Evolutionary conservation across 1,140 invertebrate genomes (phyloP), one percentile per base, ranked within the genome.

Genomic region (Zaprionus taronus): DNA sequence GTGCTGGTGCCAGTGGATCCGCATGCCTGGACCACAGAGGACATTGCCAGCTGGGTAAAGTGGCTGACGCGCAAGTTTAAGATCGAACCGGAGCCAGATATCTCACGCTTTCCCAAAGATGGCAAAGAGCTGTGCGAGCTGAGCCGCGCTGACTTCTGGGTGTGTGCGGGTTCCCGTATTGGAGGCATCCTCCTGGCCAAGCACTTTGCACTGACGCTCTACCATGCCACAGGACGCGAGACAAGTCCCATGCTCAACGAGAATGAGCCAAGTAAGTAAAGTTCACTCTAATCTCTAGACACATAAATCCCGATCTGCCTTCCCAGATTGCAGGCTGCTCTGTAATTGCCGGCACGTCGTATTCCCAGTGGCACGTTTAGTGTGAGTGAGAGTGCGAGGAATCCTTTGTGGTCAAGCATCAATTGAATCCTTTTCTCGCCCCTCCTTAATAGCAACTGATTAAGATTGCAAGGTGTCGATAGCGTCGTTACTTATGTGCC

Each of bases 1-100:
- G 81, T 92, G 31, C 53, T 81, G 47, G 84, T 92, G 61, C 91
- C 91, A 2, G 78, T 92, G 94, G 95, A 96, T 94, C 95, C 95
- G 24, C 93, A 93, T 28, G 94, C 94, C 80, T 96, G 96, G 95
- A 94, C 93, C 41, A 79, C 92, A 2, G 92, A 91, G 26, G 95
- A 96, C 81, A 94, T 96, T 44, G 90, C 91, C 49, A 94, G 94
- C 22, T 96, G 96, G 96, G 87, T 96, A 24, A 93, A 93, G 20
- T 96, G 95, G 96, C 94, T 95, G 61, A 93, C 93, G 7, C 93
- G 93, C 24, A 94, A 95, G 73, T 96, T 96, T 77, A 93, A 94
- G 5, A 93, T 96, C 56, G 93, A 93, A 34, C 93, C 94, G 5
- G 76, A 93, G 20, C 94, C 95, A 2, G 94, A 94, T 65, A 66